Base-by-base conservation (phyloP, 2,797 vertebrate genomes). In the Pipistrellus pipistrellus region DNA sequence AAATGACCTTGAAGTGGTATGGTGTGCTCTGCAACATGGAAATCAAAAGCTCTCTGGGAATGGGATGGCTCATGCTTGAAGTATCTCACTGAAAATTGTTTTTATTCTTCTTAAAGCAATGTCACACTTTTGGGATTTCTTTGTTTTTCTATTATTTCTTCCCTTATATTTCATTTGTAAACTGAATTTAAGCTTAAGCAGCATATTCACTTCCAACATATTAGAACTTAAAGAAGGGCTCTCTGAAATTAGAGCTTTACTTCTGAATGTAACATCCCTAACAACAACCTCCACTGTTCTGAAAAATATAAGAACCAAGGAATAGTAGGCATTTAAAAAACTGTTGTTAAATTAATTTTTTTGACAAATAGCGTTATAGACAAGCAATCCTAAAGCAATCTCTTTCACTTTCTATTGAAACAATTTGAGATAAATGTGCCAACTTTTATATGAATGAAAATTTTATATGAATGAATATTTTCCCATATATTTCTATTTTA, bases 1-100 rank as follows among this genome's bases (percentile, higher is more conserved):
- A 1, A 88, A 80, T 76, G 87, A 23, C 80, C 93, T 25, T 98
- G 96, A 98, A 51, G n/a, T 4, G 18, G 38, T 8, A 18, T 48
- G 25, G 12, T 30, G 27, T 6, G 9, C 20, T 38, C 53, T 9
- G 2, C 73, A 6, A 6, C 3, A 2, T 2, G n/a, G 11, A 53
- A 83, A 46, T 15, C 35, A 35, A 20, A 53, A 8, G 25, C 46
- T 30, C 20, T 17, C 15, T n/a, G 20, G 38, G 30, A 51, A 62
- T 1, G 13, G 17, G 3, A 17, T 1, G 14, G 2, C 32, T 85
- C 12, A 0, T 71, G 44, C 57, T 30, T 25, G 18, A 82, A 94
- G 59, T 25, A 35, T 71, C 41, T 94, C 59, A 27, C 14, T 69
- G 46, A 76, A 85, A 78, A 20, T 10, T 32, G 17, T 71, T 73